phyloP scores from a whole-genome alignment of 2,888 invertebrate species.

The Drosophila paranaensis region DNA sequence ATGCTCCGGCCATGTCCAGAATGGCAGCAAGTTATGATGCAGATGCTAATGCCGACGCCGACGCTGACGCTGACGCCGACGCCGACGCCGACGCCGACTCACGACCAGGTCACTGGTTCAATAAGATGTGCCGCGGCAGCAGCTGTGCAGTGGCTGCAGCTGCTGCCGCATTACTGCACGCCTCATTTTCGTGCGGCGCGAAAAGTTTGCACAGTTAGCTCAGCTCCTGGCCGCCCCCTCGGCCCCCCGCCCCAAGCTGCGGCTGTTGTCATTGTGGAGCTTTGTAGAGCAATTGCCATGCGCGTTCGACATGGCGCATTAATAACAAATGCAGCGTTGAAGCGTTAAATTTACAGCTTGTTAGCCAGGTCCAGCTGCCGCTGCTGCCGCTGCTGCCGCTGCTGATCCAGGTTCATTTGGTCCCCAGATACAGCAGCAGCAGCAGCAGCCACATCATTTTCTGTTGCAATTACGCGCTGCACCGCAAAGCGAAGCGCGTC shows the following conservation, averaged over 20 bases:
- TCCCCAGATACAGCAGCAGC: slow-evolving; percentile 35
- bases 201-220: slow-evolving; percentile 63
- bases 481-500: slow-evolving; percentile 56
- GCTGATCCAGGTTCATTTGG: slow-evolving; percentile 35
- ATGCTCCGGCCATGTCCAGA: slow-evolving; percentile 58
- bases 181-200: slow-evolving; percentile 76
- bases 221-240: not conserved
- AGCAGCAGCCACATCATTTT: slow-evolving; percentile 58
- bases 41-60: slow-evolving; percentile 28
- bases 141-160: slow-evolving; percentile 2
- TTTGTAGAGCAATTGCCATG: slow-evolving; percentile 78
- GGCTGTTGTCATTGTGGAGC: slow-evolving; percentile 63
- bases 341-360: slow-evolving; percentile 82
- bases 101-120: slow-evolving; percentile 84
- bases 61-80: slow-evolving; percentile 53
- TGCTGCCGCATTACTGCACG: slow-evolving; percentile 54
- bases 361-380: slow-evolving; percentile 59
- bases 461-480: slow-evolving; percentile 73
- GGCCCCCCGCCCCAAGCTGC: not conserved
- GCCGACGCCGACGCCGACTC: slow-evolving; percentile 54
- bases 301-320: slow-evolving; percentile 59
- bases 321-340: slow-evolving; percentile 71
- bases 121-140: slow-evolving; percentile 66
- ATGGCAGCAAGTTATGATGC: slow-evolving; percentile 68
- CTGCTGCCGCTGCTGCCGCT: slow-evolving; percentile 18